A percentile compares a stretch with the other conserved stretches of the same genome.
Evolutionary conservation across 2,888 invertebrate species (phyloP).

Genomic region (Alviniconcha strummeri): DNA sequence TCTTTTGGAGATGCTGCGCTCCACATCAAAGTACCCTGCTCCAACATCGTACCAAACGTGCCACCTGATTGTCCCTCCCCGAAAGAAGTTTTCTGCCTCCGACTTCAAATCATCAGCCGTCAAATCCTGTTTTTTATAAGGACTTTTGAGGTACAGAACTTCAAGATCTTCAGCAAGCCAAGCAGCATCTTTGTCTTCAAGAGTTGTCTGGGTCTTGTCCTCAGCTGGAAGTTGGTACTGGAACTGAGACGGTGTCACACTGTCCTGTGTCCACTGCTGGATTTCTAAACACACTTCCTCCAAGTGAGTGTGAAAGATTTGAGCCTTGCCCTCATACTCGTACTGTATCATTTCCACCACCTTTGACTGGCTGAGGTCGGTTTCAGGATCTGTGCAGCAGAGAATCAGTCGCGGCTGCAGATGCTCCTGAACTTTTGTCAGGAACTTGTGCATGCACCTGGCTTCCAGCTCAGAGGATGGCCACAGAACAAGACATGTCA

Average conservation of each 20-base stretch:
- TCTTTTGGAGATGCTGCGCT: constrained; percentile 41
- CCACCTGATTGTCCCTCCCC: constrained; percentile 52
- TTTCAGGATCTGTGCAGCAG: neutral
- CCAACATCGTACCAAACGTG: constrained; percentile 46
- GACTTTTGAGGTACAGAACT: constrained; percentile 44
- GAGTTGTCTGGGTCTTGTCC: neutral
- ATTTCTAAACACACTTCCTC: constrained; percentile 35
- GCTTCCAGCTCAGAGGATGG: constrained; percentile 32
- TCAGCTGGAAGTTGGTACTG: constrained; percentile 38
- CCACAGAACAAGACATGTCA: constrained; percentile 43
- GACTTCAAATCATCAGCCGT: constrained; percentile 36
- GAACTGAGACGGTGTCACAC: neutral
- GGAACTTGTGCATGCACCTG: constrained; percentile 29
- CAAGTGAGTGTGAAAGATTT: constrained; percentile 1
- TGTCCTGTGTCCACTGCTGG: neutral
- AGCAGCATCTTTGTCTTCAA: constrained; percentile 39
- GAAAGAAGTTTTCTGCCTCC: constrained; percentile 49
- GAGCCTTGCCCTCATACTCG: neutral
- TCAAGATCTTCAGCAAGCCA: constrained; percentile 48
- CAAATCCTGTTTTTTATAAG: constrained; percentile 28
- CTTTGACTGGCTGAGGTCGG: neutral
- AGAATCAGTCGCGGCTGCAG: constrained; percentile 17
- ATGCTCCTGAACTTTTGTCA: constrained; percentile 25
- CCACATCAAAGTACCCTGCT: constrained; percentile 45
- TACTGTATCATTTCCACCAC: constrained; percentile 12